Evolutionary conservation across 2,888 invertebrate species (phyloP).

Genomic region (Eupeodes luniger): DNA sequence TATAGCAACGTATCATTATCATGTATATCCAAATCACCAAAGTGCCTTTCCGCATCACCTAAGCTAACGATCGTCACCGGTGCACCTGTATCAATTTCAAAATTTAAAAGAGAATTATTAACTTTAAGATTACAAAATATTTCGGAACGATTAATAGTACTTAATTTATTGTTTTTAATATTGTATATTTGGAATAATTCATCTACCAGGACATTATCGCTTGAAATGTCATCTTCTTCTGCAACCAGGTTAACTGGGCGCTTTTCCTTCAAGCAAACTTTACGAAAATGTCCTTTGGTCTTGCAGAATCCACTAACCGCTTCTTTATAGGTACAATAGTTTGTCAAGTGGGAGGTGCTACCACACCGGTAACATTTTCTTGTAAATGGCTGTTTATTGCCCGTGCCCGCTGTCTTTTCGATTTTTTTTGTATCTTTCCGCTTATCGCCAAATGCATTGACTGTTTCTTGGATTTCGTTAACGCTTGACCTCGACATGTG

Average conservation of each 20-base stretch:
- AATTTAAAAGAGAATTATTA: conserved; percentile 43
- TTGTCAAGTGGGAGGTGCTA: too few relatives aligned
- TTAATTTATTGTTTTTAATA: conserved; percentile 17
- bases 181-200: conserved; percentile 28
- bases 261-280: conserved; percentile 49
- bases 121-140: conserved; percentile 44
- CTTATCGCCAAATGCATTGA: conserved; percentile 11
- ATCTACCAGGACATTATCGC: conserved; percentile 20
- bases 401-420: too few relatives aligned
- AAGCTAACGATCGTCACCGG: conserved; percentile 48
- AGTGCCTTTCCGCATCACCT: conserved; percentile 39
- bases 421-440: background rate
- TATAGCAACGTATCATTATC: conserved; percentile 38
- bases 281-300: conserved; percentile 44
- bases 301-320: conserved; percentile 45
- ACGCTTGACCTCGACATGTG: background rate
- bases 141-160: background rate
- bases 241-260: conserved; percentile 36
- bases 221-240: background rate
- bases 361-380: too few relatives aligned
- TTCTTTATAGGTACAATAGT: conserved; percentile 33
- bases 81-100: conserved; percentile 55
- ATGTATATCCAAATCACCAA: conserved; percentile 31
- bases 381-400: too few relatives aligned
- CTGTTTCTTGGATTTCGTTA: conserved; percentile 12